Evolutionary conservation across 1,140 invertebrate genomes (phyloP).

Genomic region (Notospermus geniculatus): DNA sequence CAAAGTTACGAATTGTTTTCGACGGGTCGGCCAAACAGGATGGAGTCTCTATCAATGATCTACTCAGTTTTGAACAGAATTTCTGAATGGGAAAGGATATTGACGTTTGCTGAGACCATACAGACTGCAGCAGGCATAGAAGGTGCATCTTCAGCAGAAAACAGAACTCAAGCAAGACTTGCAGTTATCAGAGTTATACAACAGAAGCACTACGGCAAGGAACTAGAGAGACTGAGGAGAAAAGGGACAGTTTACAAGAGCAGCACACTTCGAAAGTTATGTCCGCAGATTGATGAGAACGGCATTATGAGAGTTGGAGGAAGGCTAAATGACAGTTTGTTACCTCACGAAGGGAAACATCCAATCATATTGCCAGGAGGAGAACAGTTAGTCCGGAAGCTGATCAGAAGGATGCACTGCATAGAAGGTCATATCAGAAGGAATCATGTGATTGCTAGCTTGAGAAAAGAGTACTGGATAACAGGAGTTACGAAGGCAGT

Average conservation of each 20-base stretch:
- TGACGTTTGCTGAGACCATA: neutral
- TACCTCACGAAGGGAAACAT: constrained; percentile 1
- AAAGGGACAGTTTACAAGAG: neutral
- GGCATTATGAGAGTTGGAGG: neutral
- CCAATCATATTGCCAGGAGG: constrained; percentile 7
- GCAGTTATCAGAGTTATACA: constrained; percentile 6
- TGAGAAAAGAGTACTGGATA: constrained; percentile 1
- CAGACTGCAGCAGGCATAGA: neutral
- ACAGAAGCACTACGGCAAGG: neutral
- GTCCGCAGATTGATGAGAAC: neutral
- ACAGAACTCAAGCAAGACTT: neutral
- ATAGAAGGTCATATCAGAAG: constrained; percentile 7
- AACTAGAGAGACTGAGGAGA: neutral
- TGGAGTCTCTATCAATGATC: constrained; percentile 29
- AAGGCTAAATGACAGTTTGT: constrained; percentile 9
- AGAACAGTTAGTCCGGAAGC: neutral
- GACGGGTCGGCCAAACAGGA: too few relatives aligned
- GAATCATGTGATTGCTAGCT: neutral
- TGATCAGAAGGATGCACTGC: neutral
- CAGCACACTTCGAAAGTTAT: neutral
- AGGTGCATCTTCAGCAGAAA: neutral
- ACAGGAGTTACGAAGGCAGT: neutral
- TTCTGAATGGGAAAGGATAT: constrained; percentile 1
- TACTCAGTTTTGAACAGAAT: constrained; percentile 10
- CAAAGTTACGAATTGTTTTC: too few relatives aligned